Conservation (phyloP, 2,797 vertebrate species). For the Rhynchotus rufescens region DNA sequence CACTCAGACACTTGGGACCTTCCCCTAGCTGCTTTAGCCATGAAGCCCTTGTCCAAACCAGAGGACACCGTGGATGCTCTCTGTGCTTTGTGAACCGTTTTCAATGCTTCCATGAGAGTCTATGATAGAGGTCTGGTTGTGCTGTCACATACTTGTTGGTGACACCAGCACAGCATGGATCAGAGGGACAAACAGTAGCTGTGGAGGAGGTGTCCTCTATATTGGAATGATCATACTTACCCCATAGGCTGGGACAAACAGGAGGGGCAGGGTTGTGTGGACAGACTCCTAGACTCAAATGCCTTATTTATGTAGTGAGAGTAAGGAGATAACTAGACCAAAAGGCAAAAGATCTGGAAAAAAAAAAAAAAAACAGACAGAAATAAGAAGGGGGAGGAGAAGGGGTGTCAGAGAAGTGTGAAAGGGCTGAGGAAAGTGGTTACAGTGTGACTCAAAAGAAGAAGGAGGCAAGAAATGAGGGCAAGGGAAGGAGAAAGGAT, state of each 20-base stretch:
- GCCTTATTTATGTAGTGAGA: neutral
- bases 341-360: neutral
- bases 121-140: neutral
- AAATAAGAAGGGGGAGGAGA: no score
- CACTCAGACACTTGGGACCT: neutral
- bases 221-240: no score
- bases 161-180: neutral
- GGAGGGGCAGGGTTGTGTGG: neutral
- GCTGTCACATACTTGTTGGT: neutral
- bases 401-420: neutral
- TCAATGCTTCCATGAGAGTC: neutral
- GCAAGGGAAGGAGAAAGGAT: neutral
- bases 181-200: neutral
- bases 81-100: neutral
- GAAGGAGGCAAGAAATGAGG: neutral
- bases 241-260: neutral
- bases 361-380: neutral
- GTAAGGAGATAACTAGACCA: neutral
- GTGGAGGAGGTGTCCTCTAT: neutral
- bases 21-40: neutral
- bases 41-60: neutral
- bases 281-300: neutral
- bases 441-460: fast-evolving
- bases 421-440: fast-evolving
- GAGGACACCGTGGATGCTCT: neutral